These are phyloP conservation scores for Solea solea DNA, from an alignment of 2,113 vertebrate species.

Conservation along the genomic window DNA sequence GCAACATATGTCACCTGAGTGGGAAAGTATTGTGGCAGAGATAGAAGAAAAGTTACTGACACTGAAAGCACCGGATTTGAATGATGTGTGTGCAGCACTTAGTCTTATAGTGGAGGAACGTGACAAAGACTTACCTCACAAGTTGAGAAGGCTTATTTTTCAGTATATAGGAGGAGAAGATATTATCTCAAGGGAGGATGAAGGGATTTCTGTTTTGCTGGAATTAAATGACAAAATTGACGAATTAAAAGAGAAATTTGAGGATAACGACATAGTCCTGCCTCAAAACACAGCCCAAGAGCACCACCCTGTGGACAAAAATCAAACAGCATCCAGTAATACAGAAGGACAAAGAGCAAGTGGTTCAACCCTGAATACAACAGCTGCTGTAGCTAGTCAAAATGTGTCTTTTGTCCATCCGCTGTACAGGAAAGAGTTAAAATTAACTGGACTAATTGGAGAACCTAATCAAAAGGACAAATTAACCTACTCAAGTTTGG, in stretches of 20 bases:
- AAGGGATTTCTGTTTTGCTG: not conserved
- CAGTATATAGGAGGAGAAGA: not conserved
- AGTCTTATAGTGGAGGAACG: not conserved
- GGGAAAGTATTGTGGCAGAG: not conserved
- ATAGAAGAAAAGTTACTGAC: constrained; percentile 2
- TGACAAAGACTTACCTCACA: not conserved
- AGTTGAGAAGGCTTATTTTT: not conserved
- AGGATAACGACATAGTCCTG: accelerated
- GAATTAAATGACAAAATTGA: not conserved
- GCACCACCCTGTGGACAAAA: not conserved
- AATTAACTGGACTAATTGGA: constrained; percentile 5
- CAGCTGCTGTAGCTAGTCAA: not conserved
- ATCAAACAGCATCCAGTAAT: not conserved
- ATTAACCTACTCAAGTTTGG: not conserved
- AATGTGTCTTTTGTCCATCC: not conserved
- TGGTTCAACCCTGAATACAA: too few relatives aligned
- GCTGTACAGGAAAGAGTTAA: not conserved
- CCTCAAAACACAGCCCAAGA: not conserved
- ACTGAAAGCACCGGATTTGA: too few relatives aligned
- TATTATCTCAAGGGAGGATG: too few relatives aligned
- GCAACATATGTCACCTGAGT: not conserved
- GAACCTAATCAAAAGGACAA: constrained; percentile 7
- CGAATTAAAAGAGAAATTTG: not conserved
- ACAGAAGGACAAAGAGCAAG: not conserved
- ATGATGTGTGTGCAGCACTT: not conserved